Evolutionary conservation across 2,888 invertebrate species (phyloP).

Genomic region (Proisotoma minuta): DNA sequence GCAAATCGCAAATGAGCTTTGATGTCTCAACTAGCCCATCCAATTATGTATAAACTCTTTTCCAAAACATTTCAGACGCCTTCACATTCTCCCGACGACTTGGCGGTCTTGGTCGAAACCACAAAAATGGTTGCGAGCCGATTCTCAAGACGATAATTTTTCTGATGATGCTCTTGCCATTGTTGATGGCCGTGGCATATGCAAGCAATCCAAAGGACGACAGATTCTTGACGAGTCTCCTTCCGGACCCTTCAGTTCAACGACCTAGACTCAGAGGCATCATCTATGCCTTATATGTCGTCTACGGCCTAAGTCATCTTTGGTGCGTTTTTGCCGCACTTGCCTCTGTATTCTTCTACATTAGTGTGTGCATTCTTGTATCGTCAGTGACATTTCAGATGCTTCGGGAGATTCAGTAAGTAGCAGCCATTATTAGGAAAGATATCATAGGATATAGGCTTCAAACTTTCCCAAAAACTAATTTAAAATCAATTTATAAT

Average conservation of each 20-base stretch:
- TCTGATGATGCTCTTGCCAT: slow-evolving; percentile 7
- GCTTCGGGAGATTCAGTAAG: slow-evolving; percentile 4
- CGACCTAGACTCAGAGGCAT: background rate
- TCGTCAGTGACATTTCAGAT: background rate
- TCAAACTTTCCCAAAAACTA: background rate
- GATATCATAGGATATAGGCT: too few relatives aligned
- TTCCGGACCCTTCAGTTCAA: slow-evolving; percentile 1
- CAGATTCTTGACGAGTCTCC: slow-evolving; percentile 6
- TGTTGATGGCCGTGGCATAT: slow-evolving; percentile 12
- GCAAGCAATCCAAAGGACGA: slow-evolving; percentile 12
- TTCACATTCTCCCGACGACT: too few relatives aligned
- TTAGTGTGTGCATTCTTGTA: background rate
- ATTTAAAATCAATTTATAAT: background rate
- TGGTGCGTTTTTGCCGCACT: background rate
- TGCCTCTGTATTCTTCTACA: slow-evolving; percentile 3
- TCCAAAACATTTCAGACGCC: slow-evolving; percentile 14
- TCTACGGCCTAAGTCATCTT: background rate
- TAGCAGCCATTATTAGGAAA: too few relatives aligned
- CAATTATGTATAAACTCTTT: background rate
- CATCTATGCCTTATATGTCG: background rate
- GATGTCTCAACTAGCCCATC: background rate
- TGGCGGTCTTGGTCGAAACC: slow-evolving; percentile 11
- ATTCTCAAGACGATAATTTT: slow-evolving; percentile 11
- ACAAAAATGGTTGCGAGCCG: slow-evolving; percentile 25
- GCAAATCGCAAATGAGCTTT: background rate